These are phyloP conservation scores for Sus cebifrons DNA, from an alignment of 2,797 vertebrate genomes.

Conservation along the genomic window DNA sequence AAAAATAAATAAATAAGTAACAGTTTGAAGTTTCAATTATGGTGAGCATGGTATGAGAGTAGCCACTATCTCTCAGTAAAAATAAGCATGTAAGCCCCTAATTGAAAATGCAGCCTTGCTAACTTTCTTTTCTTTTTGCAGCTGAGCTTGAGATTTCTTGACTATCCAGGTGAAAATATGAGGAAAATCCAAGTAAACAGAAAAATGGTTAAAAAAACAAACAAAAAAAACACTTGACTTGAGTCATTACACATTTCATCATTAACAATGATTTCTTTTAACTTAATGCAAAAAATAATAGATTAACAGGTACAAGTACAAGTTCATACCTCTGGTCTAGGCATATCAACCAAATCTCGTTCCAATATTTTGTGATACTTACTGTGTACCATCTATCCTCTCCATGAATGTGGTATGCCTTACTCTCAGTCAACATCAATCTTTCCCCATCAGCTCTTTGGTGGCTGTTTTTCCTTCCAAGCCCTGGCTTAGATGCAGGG, in stretches of 20 bases:
- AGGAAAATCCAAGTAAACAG: neutral
- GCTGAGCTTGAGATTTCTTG: conserved; percentile 30
- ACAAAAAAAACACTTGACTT: neutral
- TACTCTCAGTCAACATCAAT: neutral
- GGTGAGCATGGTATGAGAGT: conserved; percentile 2
- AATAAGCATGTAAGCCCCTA: neutral
- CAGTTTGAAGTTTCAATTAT: neutral
- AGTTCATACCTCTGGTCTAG: neutral
- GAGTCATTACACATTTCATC: neutral
- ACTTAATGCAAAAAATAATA: neutral
- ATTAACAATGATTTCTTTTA: neutral
- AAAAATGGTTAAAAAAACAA: neutral
- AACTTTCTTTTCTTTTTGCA: neutral
- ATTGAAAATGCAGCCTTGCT: neutral
- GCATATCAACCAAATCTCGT: neutral
- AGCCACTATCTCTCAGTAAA: neutral
- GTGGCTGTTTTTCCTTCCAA: neutral
- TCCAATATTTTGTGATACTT: neutral
- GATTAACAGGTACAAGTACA: neutral
- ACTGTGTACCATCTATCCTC: neutral
- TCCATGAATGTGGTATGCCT: neutral
- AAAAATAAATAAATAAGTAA: neutral
- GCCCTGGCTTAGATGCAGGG: neutral
- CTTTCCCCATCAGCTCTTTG: neutral
- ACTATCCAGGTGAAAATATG: neutral